Percentiles rank a stretch among this genome's conserved stretches.
phyloP scores from a whole-genome alignment of 2,888 invertebrate species.

The Melinaea menophilus region DNA sequence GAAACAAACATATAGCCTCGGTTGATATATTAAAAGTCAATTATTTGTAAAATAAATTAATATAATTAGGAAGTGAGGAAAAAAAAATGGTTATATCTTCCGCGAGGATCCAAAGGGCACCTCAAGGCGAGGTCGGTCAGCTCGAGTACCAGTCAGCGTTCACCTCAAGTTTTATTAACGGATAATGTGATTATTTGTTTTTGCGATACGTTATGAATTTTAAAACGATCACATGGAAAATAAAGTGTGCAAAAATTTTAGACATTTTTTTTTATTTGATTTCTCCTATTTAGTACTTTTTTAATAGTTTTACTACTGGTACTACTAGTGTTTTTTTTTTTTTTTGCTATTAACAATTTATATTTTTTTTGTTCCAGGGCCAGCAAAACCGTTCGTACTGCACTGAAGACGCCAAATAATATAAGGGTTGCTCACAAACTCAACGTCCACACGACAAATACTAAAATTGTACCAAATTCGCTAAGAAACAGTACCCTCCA shows the following conservation, averaged over 20 bases:
- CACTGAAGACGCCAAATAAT: conserved; percentile 25
- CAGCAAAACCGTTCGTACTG: conserved; percentile 33
- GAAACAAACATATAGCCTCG: too few species aligned
- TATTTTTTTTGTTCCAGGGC: conserved; percentile 31
- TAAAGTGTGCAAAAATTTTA: too few species aligned
- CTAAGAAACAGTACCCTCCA: conserved; percentile 33
- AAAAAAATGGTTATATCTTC: conserved; percentile 19
- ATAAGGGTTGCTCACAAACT: conserved; percentile 54
- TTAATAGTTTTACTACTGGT: too few species aligned
- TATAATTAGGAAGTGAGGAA: conserved; percentile 4
- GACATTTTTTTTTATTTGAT: too few species aligned
- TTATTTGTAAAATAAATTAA: neutral
- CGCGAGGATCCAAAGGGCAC: conserved; percentile 19
- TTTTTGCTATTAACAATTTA: too few species aligned
- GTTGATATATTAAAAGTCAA: too few species aligned
- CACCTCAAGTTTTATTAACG: neutral
- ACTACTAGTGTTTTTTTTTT: too few species aligned
- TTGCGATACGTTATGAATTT: too few species aligned
- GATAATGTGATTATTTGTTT: neutral
- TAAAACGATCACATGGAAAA: too few species aligned
- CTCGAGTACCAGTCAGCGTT: neutral
- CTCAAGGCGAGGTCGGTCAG: conserved; percentile 17
- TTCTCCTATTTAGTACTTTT: too few species aligned
- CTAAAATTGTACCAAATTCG: conserved; percentile 19
- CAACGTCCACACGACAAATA: conserved; percentile 66